These are phyloP conservation scores for Poecilia latipinna DNA, from an alignment of 2,113 vertebrate genomes.

Conservation along the genomic window DNA sequence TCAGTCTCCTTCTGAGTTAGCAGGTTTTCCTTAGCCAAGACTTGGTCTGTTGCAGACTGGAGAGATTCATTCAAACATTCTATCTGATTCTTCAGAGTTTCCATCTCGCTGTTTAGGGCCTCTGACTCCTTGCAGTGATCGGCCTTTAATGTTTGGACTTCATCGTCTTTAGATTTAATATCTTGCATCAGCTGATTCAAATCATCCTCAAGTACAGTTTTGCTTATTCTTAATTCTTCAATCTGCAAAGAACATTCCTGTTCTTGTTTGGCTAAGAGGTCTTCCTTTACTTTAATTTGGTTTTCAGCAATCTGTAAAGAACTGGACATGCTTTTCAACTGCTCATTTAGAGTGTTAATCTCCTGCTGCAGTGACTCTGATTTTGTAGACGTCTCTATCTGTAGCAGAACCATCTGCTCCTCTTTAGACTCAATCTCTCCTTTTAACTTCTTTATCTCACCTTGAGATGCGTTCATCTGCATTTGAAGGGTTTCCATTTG, in stretches of 20 bases:
- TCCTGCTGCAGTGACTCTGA: conserved; percentile 20
- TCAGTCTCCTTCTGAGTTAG: conserved; percentile 42
- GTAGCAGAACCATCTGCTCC: conserved; percentile 20
- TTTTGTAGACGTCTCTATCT: conserved; percentile 17
- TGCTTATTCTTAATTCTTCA: not conserved
- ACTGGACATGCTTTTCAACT: conserved; percentile 58
- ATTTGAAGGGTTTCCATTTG: conserved; percentile 18
- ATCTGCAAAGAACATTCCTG: conserved; percentile 22
- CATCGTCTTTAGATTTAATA: conserved; percentile 29
- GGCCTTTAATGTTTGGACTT: conserved; percentile 1
- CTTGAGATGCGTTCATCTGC: conserved; percentile 37
- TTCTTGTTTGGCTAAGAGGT: not conserved
- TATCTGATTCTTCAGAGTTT: conserved; percentile 24
- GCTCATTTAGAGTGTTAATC: conserved; percentile 34
- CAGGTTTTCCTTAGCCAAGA: conserved; percentile 37
- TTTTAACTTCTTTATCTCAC: conserved; percentile 45
- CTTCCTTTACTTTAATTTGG: conserved; percentile 32
- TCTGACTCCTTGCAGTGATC: conserved; percentile 35
- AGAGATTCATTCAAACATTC: conserved; percentile 40
- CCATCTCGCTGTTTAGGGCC: conserved; percentile 28
- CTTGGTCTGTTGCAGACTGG: conserved; percentile 19
- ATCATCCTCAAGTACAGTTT: conserved; percentile 5
- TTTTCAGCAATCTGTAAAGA: conserved; percentile 16
- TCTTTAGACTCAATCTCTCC: conserved; percentile 42
- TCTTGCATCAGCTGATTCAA: not conserved